Conservation (phyloP, 1,140 invertebrate species). For the Vanessa atalanta region DNA sequence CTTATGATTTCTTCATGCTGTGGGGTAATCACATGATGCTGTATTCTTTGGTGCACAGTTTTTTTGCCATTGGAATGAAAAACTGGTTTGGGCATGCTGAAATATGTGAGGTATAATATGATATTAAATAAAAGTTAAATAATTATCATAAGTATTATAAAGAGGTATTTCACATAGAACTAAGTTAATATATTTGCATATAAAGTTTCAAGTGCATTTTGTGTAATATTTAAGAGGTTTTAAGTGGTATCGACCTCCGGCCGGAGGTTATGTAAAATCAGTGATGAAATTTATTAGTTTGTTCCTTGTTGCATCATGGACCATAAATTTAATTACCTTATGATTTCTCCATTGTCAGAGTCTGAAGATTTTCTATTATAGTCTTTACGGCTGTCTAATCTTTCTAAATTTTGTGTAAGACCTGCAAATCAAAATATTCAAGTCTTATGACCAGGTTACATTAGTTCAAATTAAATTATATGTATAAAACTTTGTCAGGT, state of each 20-base stretch:
- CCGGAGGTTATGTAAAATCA: constrained; percentile 77
- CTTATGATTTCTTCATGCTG: constrained; percentile 88
- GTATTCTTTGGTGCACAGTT: constrained; percentile 82
- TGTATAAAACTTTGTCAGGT: constrained; percentile 7
- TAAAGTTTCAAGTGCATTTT: constrained; percentile 21
- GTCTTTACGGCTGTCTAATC: constrained; percentile 85
- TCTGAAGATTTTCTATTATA: constrained; percentile 82
- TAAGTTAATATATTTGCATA: constrained; percentile 13
- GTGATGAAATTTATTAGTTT: constrained; percentile 63
- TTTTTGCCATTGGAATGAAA: constrained; percentile 87
- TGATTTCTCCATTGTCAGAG: constrained; percentile 81
- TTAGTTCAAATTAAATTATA: constrained; percentile 16
- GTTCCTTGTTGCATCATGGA: constrained; percentile 52
- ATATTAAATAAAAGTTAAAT: constrained; percentile 13
- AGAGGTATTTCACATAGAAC: not conserved
- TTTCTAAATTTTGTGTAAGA: constrained; percentile 85
- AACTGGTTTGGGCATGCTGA: constrained; percentile 85
- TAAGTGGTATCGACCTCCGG: constrained; percentile 37
- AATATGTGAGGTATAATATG: constrained; percentile 33
- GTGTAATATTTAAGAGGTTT: constrained; percentile 28
- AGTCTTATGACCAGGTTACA: constrained; percentile 42
- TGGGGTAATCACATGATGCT: constrained; percentile 85
- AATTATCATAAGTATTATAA: not conserved
- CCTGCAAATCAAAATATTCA: constrained; percentile 76
- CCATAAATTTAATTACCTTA: constrained; percentile 77